phyloP scores from a whole-genome alignment of 1,140 invertebrate genomes.

The Drosophila repleta region DNA sequence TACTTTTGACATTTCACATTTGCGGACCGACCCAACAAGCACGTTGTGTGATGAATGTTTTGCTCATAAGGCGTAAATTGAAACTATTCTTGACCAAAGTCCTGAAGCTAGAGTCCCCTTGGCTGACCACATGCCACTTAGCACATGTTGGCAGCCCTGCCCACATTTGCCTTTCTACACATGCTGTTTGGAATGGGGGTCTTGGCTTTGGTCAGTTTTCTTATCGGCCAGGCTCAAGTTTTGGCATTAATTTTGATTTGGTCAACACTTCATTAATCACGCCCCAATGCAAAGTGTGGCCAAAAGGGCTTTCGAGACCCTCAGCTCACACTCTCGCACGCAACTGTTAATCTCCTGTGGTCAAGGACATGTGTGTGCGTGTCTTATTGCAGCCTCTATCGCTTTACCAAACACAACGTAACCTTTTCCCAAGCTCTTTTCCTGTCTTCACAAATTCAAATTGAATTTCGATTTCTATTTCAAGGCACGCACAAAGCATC shows the following conservation, averaged over 20 bases:
- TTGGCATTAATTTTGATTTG: slow-evolving; percentile 76
- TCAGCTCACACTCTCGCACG: slow-evolving; percentile 20
- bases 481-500: slow-evolving; percentile 66
- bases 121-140: slow-evolving; percentile 78
- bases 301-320: slow-evolving; percentile 20
- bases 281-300: slow-evolving; percentile 34
- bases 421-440: slow-evolving; percentile 23
- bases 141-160: slow-evolving; percentile 54
- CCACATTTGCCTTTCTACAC: slow-evolving; percentile 26
- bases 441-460: slow-evolving; percentile 5
- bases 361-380: slow-evolving; percentile 45
- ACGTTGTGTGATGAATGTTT: slow-evolving; percentile 72
- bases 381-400: slow-evolving; percentile 68
- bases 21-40: slow-evolving; percentile 18
- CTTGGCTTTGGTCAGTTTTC: slow-evolving; percentile 50
- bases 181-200: slow-evolving; percentile 30
- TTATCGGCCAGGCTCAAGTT: slow-evolving; percentile 56
- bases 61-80: slow-evolving; percentile 79
- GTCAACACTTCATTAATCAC: slow-evolving; percentile 81
- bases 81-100: slow-evolving; percentile 73
- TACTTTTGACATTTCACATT: slow-evolving; percentile 75
- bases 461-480: slow-evolving; percentile 32
- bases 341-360: slow-evolving; percentile 57
- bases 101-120: slow-evolving; percentile 25
- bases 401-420: slow-evolving; percentile 45